phyloP scores from a whole-genome alignment of 1,140 invertebrate species.

The Trichonephila inaurata region DNA sequence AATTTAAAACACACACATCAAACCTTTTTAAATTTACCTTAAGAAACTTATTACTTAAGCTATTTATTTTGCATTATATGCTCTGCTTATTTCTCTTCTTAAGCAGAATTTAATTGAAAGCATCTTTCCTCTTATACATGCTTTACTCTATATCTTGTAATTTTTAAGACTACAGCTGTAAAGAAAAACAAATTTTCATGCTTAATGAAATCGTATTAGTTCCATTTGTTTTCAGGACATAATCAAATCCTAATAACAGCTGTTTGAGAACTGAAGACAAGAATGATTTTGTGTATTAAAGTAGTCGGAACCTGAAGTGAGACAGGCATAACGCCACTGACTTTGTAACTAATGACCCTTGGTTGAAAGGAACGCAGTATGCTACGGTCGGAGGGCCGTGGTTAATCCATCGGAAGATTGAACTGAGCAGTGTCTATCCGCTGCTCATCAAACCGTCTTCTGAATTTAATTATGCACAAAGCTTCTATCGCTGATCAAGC shows the following conservation, averaged over 20 bases:
- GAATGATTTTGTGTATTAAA: constrained; percentile 2
- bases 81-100: no score
- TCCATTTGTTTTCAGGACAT: background rate
- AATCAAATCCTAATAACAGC: background rate
- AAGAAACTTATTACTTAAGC: no score
- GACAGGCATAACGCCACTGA: background rate
- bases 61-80: no score
- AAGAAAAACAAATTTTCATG: background rate
- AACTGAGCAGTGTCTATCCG: constrained; percentile 24
- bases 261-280: background rate
- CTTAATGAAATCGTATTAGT: background rate
- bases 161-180: no score
- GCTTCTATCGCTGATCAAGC: constrained; percentile 4
- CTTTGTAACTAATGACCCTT: constrained; percentile 16
- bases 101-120: no score
- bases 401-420: constrained; percentile 29
- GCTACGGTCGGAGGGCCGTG: background rate
- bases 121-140: no score
- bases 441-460: background rate
- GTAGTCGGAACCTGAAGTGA: background rate
- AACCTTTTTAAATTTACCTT: no score
- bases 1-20: no score
- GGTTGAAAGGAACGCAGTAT: background rate
- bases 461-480: constrained; percentile 35
- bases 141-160: no score